A percentile compares a stretch with the other conserved stretches of the same genome.
phyloP scores from a whole-genome alignment of 2,797 vertebrate species.

The Selene dorsalis region DNA sequence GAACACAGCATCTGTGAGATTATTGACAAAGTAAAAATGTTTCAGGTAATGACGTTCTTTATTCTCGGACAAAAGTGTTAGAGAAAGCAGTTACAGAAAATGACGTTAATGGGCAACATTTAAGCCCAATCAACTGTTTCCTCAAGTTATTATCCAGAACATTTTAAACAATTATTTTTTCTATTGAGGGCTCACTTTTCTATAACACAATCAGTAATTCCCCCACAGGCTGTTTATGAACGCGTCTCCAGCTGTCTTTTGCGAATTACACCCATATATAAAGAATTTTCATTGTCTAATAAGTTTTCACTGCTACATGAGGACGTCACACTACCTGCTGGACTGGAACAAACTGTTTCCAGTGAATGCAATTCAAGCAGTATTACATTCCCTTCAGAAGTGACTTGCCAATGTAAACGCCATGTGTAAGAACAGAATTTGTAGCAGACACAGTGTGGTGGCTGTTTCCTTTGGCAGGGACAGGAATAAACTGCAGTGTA shows the following conservation, averaged over 20 bases:
- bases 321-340: constrained; percentile 37
- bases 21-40: neutral
- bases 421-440: neutral
- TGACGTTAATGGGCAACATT: constrained; percentile 28
- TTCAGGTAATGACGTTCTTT: neutral
- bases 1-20: constrained; percentile 23
- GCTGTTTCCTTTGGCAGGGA: constrained; percentile 2
- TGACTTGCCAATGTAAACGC: neutral
- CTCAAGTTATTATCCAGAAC: constrained; percentile 34
- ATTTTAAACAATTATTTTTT: constrained; percentile 29
- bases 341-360: constrained; percentile 26
- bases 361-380: neutral
- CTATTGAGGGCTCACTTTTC: constrained; percentile 8
- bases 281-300: constrained; percentile 29
- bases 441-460: neutral
- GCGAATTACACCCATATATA: neutral
- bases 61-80: constrained; percentile 3
- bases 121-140: neutral
- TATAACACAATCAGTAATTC: constrained; percentile 18
- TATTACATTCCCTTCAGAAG: constrained; percentile 11
- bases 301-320: constrained; percentile 27
- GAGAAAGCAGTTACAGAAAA: constrained; percentile 7
- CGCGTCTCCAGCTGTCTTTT: constrained; percentile 1
- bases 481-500: neutral
- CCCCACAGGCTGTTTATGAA: neutral